phyloP scores from a whole-genome alignment of 2,888 invertebrate species.

The Leptopilina myrica region DNA sequence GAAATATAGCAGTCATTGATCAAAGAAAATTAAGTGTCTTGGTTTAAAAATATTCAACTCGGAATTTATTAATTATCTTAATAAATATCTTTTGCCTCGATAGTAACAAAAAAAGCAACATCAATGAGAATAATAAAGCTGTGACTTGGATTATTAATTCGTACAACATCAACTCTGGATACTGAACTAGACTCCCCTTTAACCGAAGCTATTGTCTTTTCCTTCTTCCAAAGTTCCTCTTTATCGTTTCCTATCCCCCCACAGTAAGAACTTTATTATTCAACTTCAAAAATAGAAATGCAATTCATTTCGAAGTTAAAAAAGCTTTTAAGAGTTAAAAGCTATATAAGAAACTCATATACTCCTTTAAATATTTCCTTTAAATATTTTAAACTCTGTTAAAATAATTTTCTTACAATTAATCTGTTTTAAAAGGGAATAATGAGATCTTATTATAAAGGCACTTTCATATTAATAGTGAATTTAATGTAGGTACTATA shows the following conservation, averaged over 20 bases:
- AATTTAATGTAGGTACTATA: too few species aligned
- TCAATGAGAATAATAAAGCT: conserved; percentile 12
- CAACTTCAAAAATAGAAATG: conserved; percentile 9
- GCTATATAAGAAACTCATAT: not conserved
- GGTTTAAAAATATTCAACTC: not conserved
- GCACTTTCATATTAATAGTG: too few species aligned
- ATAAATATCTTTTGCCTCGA: not conserved
- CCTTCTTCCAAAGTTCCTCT: conserved; percentile 9
- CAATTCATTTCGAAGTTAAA: not conserved
- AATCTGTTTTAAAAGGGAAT: too few species aligned
- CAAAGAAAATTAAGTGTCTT: not conserved
- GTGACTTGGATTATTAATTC: conserved; percentile 14
- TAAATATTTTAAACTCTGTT: not conserved
- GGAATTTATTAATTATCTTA: conserved; percentile 8
- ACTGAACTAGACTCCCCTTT: conserved; percentile 1
- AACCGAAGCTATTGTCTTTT: conserved; percentile 14
- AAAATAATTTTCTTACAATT: not conserved
- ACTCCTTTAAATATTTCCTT: not conserved
- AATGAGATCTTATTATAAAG: too few species aligned
- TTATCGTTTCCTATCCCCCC: not conserved
- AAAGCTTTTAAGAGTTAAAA: not conserved
- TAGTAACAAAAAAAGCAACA: not conserved
- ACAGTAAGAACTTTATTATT: not conserved
- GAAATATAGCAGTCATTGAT: not conserved
- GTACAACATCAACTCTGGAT: conserved; percentile 9